A percentile compares a stretch with the other conserved stretches of the same genome.
Evolutionary conservation across 2,888 invertebrate species (phyloP).

Genomic region (Odontomyia ornata): DNA sequence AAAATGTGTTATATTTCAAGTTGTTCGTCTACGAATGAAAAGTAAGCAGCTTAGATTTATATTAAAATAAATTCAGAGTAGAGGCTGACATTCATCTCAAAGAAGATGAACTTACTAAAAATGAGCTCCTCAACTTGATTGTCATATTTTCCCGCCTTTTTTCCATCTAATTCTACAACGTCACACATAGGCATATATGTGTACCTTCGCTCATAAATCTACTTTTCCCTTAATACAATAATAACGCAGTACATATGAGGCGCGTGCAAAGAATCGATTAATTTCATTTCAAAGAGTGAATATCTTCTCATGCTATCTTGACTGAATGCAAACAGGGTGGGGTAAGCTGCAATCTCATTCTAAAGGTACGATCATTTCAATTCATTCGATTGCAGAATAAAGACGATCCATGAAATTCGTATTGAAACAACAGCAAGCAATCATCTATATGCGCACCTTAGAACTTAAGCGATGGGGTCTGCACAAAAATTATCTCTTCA

Average conservation of each 20-base stretch:
- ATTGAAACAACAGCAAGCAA: background rate
- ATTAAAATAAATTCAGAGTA: too few relatives aligned
- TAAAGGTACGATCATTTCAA: slow-evolving; percentile 24
- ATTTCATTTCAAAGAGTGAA: slow-evolving; percentile 38
- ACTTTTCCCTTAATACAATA: slow-evolving; percentile 29
- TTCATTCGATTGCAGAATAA: slow-evolving; percentile 4
- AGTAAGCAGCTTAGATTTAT: too few relatives aligned
- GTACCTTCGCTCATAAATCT: background rate
- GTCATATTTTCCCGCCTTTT: too few relatives aligned
- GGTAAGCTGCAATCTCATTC: background rate
- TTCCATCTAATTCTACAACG: too few relatives aligned
- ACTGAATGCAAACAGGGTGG: background rate
- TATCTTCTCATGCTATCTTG: slow-evolving; percentile 16
- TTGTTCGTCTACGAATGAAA: too few relatives aligned
- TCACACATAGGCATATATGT: background rate
- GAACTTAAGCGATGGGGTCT: background rate
- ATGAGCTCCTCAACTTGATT: too few relatives aligned
- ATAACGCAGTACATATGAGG: slow-evolving; percentile 45
- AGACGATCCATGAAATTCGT: slow-evolving; percentile 8
- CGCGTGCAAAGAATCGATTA: slow-evolving; percentile 52
- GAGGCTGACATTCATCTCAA: too few relatives aligned
- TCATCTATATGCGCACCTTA: background rate
- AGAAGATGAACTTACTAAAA: too few relatives aligned
- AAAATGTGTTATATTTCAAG: too few relatives aligned
- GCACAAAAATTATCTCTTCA: slow-evolving; percentile 42